Evolutionary conservation across 1,140 invertebrate genomes (phyloP).

Genomic region (Goniozus legneri): DNA sequence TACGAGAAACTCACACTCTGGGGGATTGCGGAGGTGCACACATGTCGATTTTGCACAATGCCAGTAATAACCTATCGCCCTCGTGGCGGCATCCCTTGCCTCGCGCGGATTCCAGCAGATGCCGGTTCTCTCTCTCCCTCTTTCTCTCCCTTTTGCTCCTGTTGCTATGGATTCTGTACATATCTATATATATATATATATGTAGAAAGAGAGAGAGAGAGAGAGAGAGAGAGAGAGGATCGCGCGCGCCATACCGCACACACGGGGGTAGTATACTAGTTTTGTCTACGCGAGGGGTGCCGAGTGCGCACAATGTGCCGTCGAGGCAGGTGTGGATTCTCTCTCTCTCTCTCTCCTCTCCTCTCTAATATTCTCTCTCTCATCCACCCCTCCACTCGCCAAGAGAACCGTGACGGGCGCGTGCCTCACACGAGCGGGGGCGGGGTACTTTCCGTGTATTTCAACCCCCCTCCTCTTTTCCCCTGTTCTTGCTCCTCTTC

Average conservation of each 20-base stretch:
- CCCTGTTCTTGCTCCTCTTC: constrained; percentile 4
- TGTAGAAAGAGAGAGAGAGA: background rate
- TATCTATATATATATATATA: background rate
- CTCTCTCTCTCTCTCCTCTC: constrained; percentile 4
- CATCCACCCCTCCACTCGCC: constrained; percentile 6
- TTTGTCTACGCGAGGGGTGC: constrained; percentile 43
- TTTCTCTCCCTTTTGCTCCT: no score
- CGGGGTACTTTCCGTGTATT: constrained; percentile 35
- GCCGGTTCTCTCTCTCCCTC: constrained; percentile 25
- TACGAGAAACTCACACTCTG: no score
- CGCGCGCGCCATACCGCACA: constrained; percentile 17
- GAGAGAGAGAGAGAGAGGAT: constrained; percentile 4
- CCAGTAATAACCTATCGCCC: constrained; percentile 53
- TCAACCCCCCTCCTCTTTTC: constrained; percentile 6
- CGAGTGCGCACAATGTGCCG: constrained; percentile 33
- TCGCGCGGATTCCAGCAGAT: constrained; percentile 51
- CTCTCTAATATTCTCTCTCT: no score
- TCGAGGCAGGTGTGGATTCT: constrained; percentile 49
- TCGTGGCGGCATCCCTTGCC: constrained; percentile 38
- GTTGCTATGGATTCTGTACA: no score
- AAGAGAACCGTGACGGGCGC: constrained; percentile 36
- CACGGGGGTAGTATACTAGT: constrained; percentile 30
- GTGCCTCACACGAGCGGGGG: constrained; percentile 55
- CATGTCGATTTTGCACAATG: constrained; percentile 39
- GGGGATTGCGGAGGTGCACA: constrained; percentile 24